Percentiles rank a stretch among this genome's conserved stretches.
Evolutionary conservation across 2,113 vertebrate species (phyloP).

Genomic region (Dinomys branickii): DNA sequence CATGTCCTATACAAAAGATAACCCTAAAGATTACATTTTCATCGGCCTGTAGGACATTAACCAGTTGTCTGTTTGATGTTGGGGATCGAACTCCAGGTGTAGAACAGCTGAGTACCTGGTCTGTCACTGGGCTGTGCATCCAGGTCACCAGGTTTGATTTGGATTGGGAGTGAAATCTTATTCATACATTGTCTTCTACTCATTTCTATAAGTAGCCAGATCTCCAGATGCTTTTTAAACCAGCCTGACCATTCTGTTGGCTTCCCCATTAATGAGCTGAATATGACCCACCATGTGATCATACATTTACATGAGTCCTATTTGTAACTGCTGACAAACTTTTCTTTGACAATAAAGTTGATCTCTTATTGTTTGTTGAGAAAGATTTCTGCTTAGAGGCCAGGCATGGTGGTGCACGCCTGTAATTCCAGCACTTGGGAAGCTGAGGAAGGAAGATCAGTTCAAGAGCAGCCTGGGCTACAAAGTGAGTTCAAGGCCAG

Average conservation of each 20-base stretch:
- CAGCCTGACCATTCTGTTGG: neutral
- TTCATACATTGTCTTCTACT: neutral
- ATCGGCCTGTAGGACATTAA: neutral
- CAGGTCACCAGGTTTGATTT: neutral
- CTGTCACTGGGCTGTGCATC: no score
- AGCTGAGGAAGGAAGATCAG: no score
- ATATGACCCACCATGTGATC: neutral
- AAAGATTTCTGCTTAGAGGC: neutral
- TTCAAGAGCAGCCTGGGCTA: no score
- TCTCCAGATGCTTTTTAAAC: neutral
- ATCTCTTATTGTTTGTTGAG: constrained; percentile 16
- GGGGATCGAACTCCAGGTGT: no score
- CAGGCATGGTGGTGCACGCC: no score
- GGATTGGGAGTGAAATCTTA: neutral
- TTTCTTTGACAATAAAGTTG: neutral
- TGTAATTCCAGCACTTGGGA: no score
- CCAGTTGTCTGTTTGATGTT: neutral
- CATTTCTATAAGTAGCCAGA: neutral
- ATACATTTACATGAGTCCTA: neutral
- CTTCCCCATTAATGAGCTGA: neutral
- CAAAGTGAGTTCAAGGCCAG: no score
- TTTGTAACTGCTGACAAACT: constrained; percentile 39
- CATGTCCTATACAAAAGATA: constrained; percentile 24
- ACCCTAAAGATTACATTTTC: neutral
- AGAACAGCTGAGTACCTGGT: neutral